Evolutionary conservation across 1,140 invertebrate genomes (phyloP).

Genomic region (Drosophila azteca): DNA sequence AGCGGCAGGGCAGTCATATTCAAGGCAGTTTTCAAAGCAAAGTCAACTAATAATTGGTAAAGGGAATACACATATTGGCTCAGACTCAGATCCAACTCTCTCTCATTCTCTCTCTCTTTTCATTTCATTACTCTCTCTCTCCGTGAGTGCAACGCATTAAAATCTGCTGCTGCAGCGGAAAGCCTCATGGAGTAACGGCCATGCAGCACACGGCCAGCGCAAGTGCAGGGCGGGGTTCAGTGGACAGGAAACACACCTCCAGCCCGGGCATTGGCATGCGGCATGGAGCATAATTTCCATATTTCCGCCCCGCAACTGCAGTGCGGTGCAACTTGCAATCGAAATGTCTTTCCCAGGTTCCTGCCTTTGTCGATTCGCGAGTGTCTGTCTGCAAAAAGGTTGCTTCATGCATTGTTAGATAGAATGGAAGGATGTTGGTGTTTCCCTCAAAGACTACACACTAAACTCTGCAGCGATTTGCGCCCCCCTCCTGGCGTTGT

Average conservation of each 20-base stretch:
- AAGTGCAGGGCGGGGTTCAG: constrained; percentile 48
- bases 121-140: constrained; percentile 54
- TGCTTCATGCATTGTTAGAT: no score
- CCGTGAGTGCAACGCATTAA: constrained; percentile 20
- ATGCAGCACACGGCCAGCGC: constrained; percentile 23
- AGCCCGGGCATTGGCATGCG: neutral
- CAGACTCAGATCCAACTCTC: neutral
- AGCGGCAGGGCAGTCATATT: constrained; percentile 8
- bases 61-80: neutral
- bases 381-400: constrained; percentile 29
- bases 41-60: neutral
- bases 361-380: neutral
- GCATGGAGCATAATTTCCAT: constrained; percentile 36
- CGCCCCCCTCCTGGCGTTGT: constrained; percentile 25
- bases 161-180: constrained; percentile 7
- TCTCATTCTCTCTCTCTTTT: constrained; percentile 21
- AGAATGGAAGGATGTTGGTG: no score
- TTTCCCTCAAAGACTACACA: constrained; percentile 36
- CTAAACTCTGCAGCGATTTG: constrained; percentile 64
- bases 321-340: constrained; percentile 37
- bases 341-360: constrained; percentile 34
- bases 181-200: neutral
- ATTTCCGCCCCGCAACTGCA: constrained; percentile 16
- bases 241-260: constrained; percentile 59
- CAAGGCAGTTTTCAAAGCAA: constrained; percentile 23